Percentiles rank a stretch among this genome's conserved stretches.
phyloP scores from a whole-genome alignment of 2,797 vertebrate species.

The Pseudochromis fuscus region DNA sequence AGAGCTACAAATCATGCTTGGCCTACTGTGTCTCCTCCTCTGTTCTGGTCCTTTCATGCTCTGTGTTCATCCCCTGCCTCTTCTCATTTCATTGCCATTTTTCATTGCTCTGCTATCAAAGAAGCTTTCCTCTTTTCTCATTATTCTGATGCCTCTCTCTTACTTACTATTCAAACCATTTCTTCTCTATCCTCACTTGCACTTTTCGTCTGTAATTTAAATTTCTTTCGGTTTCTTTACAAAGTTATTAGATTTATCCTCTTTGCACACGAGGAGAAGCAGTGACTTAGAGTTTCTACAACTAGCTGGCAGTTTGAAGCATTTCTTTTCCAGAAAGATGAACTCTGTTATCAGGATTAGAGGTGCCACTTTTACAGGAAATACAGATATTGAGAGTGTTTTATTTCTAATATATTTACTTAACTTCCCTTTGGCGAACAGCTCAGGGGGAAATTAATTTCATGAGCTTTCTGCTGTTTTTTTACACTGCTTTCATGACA shows the following conservation, averaged over 20 bases:
- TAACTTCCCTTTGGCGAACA: conserved; percentile 2
- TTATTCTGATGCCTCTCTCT: conserved; percentile 20
- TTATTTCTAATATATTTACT: conserved; percentile 33
- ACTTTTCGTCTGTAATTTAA: conserved; percentile 11
- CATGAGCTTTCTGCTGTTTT: conserved; percentile 11
- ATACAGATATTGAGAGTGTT: conserved; percentile 13
- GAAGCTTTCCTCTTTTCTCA: not conserved
- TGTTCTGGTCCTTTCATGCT: not conserved
- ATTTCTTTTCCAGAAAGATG: conserved; percentile 9
- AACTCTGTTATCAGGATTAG: conserved; percentile 27
- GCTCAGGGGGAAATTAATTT: conserved; percentile 27
- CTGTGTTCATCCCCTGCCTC: conserved; percentile 11
- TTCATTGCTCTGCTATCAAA: conserved; percentile 12
- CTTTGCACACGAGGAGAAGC: conserved; percentile 2
- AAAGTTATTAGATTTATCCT: conserved; percentile 18
- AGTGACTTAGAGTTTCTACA: conserved; percentile 15
- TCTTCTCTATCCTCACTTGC: conserved; percentile 24
- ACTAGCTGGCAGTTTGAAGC: not conserved
- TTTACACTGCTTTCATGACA: not conserved
- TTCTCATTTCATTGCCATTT: conserved; percentile 7
- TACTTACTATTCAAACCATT: conserved; percentile 18
- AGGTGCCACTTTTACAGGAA: not conserved
- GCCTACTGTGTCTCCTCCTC: conserved; percentile 7
- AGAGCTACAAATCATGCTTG: conserved; percentile 27
- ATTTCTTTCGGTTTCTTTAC: conserved; percentile 18